These are phyloP conservation scores for Petrocephalus zakoni DNA, from an alignment of 2,113 vertebrate species.

Conservation along the genomic window DNA sequence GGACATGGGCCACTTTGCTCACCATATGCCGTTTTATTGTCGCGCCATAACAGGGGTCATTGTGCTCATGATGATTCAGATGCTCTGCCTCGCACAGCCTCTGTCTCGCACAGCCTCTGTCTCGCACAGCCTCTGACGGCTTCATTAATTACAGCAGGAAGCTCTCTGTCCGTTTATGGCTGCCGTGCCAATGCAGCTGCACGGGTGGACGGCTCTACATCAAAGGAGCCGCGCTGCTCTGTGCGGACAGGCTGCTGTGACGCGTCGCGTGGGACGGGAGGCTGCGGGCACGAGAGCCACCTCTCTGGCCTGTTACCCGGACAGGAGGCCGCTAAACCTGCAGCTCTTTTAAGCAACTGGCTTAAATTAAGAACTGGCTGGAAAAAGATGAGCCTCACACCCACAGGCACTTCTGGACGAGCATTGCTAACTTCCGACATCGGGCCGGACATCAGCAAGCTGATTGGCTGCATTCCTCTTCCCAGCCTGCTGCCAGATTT, in stretches of 20 bases:
- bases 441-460: not conserved
- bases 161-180: not conserved
- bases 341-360: not conserved
- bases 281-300: not conserved
- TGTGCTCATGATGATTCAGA: not conserved
- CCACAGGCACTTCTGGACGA: not conserved
- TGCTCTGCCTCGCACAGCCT: not conserved
- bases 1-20: not conserved
- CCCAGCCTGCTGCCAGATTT: not conserved
- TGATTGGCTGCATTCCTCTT: not conserved
- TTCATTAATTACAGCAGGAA: constrained; percentile 6
- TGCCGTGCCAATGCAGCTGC: not conserved
- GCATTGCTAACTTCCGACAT: not conserved
- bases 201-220: not conserved
- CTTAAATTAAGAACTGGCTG: not conserved
- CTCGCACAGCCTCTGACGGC: not conserved
- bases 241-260: not conserved
- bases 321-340: not conserved
- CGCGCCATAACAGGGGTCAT: not conserved
- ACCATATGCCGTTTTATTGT: not conserved
- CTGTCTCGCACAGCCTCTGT: too few species aligned
- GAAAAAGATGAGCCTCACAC: not conserved
- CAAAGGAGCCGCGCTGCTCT: not conserved
- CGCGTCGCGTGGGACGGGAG: not conserved
- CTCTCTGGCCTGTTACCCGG: not conserved